These are phyloP conservation scores for Caenorhabditis wallacei DNA, from an alignment of 2,888 invertebrate genomes.

Conservation along the genomic window DNA sequence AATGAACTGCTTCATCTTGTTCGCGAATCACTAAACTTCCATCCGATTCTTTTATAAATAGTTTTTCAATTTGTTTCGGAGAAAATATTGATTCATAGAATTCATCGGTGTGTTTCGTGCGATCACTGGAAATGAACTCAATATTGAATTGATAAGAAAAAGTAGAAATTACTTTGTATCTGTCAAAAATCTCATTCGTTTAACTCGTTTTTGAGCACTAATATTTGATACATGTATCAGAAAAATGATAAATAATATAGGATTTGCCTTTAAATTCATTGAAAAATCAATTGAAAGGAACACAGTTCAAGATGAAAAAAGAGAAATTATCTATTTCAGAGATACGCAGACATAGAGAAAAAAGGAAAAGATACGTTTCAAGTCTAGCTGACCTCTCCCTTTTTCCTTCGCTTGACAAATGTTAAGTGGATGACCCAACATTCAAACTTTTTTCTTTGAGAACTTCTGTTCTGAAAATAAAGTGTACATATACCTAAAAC, in stretches of 20 bases:
- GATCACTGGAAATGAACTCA: conserved; percentile 18
- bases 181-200: conserved; percentile 40
- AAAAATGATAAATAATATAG: background rate
- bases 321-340: background rate
- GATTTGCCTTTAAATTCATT: conserved; percentile 1
- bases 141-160: background rate
- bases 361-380: background rate
- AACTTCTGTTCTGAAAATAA: too few relatives aligned
- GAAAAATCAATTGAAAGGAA: conserved; percentile 20
- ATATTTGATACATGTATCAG: background rate
- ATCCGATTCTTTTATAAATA: conserved; percentile 23
- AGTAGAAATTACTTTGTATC: conserved; percentile 15
- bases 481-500: too few relatives aligned
- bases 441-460: too few relatives aligned
- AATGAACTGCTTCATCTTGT: background rate
- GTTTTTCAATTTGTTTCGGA: background rate
- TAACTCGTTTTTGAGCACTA: conserved; percentile 14
- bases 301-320: background rate
- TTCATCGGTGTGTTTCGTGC: conserved; percentile 29
- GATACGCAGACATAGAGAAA: conserved; percentile 7
- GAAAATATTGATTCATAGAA: conserved; percentile 19
- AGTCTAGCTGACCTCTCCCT: too few relatives aligned
- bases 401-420: too few relatives aligned
- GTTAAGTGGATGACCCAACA: too few relatives aligned
- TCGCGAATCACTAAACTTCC: conserved; percentile 17